Conservation (phyloP, 2,113 vertebrate species). For the Heteronetta atricapilla region DNA sequence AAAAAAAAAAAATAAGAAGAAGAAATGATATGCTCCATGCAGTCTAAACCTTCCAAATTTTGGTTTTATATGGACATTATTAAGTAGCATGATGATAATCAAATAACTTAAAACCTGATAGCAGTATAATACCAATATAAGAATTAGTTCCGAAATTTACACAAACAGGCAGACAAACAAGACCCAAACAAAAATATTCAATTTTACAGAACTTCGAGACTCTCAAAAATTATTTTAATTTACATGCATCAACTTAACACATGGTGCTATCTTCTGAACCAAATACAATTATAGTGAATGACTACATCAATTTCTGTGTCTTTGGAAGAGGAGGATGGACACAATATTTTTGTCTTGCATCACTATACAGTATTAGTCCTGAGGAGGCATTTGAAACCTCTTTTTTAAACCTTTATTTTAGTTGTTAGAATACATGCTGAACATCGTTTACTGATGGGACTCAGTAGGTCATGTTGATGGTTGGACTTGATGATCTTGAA, state of each 20-base stretch:
- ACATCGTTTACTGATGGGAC: background rate
- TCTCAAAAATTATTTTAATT: background rate
- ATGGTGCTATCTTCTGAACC: background rate
- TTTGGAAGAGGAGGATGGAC: background rate
- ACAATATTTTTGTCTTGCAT: background rate
- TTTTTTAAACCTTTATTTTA: background rate
- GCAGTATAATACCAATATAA: background rate
- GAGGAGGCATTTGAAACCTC: background rate
- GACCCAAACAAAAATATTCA: background rate
- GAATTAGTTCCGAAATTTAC: background rate
- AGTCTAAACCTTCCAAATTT: background rate
- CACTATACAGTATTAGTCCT: background rate
- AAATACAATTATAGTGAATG: background rate
- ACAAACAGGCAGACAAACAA: background rate
- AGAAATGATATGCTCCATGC: no score
- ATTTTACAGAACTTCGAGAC: background rate
- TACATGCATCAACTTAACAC: background rate
- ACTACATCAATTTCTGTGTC: background rate
- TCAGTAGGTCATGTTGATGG: background rate
- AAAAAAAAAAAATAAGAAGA: background rate
- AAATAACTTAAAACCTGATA: background rate
- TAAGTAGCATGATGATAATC: background rate
- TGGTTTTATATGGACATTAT: background rate
- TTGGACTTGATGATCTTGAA: no score
- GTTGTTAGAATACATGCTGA: background rate